A percentile compares a stretch with the other conserved stretches of the same genome.
Conservation (phyloP, 2,888 invertebrate genomes). For the Deilephila porcellus region DNA sequence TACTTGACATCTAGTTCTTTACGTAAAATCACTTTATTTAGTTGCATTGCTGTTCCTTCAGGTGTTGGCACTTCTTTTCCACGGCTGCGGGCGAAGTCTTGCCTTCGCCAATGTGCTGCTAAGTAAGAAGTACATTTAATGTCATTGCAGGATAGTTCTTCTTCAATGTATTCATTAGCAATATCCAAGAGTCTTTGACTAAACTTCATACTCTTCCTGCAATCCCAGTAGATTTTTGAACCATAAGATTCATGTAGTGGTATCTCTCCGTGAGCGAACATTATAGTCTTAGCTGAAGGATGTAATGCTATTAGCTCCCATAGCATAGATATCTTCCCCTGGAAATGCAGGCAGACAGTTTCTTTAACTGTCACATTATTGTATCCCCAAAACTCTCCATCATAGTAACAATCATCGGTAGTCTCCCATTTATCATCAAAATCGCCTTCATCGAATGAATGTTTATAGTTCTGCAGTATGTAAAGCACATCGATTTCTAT, state of each 20-base stretch:
- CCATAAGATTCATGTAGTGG: constrained; percentile 95
- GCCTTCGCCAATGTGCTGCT: constrained; percentile 93
- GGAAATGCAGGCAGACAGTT: constrained; percentile 92
- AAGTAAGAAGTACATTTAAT: constrained; percentile 88
- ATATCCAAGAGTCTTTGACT: constrained; percentile 86
- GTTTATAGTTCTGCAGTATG: constrained; percentile 92
- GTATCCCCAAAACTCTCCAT: constrained; percentile 88
- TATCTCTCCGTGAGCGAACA: constrained; percentile 93
- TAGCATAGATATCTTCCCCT: constrained; percentile 89
- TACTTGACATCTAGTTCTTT: constrained; percentile 65
- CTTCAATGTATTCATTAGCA: constrained; percentile 86
- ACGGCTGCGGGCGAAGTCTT: constrained; percentile 93
- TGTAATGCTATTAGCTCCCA: constrained; percentile 83
- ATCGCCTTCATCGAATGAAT: constrained; percentile 92
- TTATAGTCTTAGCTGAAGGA: constrained; percentile 79
- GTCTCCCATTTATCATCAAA: constrained; percentile 93
- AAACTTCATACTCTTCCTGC: constrained; percentile 96
- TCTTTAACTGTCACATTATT: constrained; percentile 87
- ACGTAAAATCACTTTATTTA: constrained; percentile 84
- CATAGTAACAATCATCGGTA: constrained; percentile 63
- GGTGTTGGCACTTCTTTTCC: constrained; percentile 91
- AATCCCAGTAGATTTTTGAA: constrained; percentile 92
- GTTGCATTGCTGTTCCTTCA: constrained; percentile 90
- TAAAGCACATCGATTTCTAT: constrained; percentile 90
- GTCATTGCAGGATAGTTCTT: constrained; percentile 58